A percentile compares a stretch with the other conserved stretches of the same genome.
phyloP scores from a whole-genome alignment of 2,797 vertebrate species.

The Silurus lanzhouensis region DNA sequence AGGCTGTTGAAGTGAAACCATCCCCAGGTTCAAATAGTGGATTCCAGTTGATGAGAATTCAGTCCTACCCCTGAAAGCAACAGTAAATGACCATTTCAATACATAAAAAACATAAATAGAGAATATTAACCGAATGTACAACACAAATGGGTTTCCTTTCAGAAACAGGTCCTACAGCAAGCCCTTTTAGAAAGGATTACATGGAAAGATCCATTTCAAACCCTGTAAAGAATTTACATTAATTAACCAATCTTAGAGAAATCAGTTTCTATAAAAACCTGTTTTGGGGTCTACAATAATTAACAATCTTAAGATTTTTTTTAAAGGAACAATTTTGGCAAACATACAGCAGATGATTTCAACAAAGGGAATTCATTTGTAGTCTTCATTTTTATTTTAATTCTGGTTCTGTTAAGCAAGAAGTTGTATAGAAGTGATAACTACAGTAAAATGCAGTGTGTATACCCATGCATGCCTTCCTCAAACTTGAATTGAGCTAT shows the following conservation, averaged over 20 bases:
- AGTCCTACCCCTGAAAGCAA: too few relatives aligned
- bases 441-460: background rate
- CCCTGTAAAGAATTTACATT: background rate
- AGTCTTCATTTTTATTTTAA: too few relatives aligned
- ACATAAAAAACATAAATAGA: too few relatives aligned
- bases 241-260: background rate
- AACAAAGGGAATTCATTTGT: too few relatives aligned
- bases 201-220: background rate
- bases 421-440: background rate
- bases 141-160: background rate
- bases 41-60: too few relatives aligned
- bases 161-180: background rate
- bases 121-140: background rate
- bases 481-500: background rate
- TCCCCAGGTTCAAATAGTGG: too few relatives aligned
- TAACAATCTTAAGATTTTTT: background rate
- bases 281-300: background rate
- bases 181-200: background rate
- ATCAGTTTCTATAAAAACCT: background rate
- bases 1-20: too few relatives aligned
- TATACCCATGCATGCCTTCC: background rate
- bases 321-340: background rate
- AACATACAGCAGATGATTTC: background rate
- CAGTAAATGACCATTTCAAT: too few relatives aligned
- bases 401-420: background rate